Base-by-base conservation (phyloP, 1,140 invertebrate species). In the Armadillidium nasatum region DNA sequence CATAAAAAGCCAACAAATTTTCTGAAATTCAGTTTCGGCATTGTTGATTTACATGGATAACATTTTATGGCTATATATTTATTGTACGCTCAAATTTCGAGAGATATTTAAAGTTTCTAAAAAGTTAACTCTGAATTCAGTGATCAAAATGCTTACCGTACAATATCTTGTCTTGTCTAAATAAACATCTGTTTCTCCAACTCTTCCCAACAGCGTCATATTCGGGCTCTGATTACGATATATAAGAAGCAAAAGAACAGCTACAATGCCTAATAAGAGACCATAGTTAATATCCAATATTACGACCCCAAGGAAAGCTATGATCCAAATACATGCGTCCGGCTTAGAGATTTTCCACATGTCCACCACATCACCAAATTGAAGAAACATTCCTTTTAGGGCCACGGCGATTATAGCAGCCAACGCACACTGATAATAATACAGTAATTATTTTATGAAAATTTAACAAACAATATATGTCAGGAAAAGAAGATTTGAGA, bases 341-440 rank as follows among this genome's bases (percentile, higher is more conserved):
- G 22, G 10, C 22, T 23, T n/a, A 21, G 68, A 70, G 22, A 70
- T 13, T 21, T 50, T 50, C 46, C 46, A 50, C 46, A 50, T 50
- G 15, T 93, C 82, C 80, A 83, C 84, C 0, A 96, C 86, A 54
- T 95, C 91, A 77, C 85, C 87, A 69, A 91, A 87, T 86, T 97
- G 94, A 82, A 92, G 85, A 79, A 97, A 90, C 90, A 96, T 93
- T 13, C 92, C 92, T 85, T 95, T 95, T 1, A 98, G 85, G 0
- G 94, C 93, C 0, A 97, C 92, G 4, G 97, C 88, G 81, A 97
- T 96, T 73, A 98, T 94, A 76, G 92, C 89, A 11, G 94, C 92
- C 76, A 97, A 84, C 72, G 96, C 89, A 84, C 90, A 90, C 90
- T 93, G 84, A 60, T 33, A 84, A 68, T 45, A 76, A 78, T 10